These are phyloP conservation scores for Stenoptilia bipunctidactyla DNA, from an alignment of 2,888 invertebrate genomes.

Conservation along the genomic window DNA sequence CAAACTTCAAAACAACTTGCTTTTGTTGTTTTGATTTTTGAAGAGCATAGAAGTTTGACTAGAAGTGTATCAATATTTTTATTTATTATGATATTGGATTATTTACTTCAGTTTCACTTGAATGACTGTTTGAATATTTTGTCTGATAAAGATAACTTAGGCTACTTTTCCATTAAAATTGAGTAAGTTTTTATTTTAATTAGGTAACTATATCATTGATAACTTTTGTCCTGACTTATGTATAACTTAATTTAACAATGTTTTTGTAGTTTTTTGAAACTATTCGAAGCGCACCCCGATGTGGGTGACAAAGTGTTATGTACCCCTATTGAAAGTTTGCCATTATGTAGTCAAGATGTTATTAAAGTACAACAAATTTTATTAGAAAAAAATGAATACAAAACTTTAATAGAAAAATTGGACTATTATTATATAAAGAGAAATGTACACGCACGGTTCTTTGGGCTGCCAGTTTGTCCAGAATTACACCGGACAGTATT, in stretches of 20 bases:
- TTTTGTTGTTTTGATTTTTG: too few species aligned
- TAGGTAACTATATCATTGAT: background rate
- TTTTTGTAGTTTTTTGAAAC: conserved; percentile 74
- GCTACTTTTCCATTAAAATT: conserved; percentile 76
- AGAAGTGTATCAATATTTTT: too few species aligned
- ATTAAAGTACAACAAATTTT: conserved; percentile 73
- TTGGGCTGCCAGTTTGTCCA: conserved; percentile 77
- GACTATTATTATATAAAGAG: conserved; percentile 62
- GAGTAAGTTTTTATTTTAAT: conserved; percentile 67
- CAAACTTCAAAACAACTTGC: too few species aligned
- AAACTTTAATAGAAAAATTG: conserved; percentile 30
- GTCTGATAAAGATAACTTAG: conserved; percentile 66
- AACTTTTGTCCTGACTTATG: background rate
- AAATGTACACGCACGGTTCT: conserved; percentile 77
- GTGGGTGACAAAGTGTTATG: conserved; percentile 77
- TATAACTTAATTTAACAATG: conserved; percentile 1
- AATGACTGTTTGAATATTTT: conserved; percentile 75
- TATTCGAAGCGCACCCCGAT: conserved; percentile 77
- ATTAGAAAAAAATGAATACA: conserved; percentile 45
- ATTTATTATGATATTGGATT: conserved; percentile 56
- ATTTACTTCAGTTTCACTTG: conserved; percentile 72
- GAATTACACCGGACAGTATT: conserved; percentile 76
- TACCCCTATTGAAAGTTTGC: conserved; percentile 73
- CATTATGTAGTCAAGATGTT: conserved; percentile 74
- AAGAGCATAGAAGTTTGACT: too few species aligned